Conservation (phyloP, 2,113 vertebrate species). For the Notarius lentiginosus region DNA sequence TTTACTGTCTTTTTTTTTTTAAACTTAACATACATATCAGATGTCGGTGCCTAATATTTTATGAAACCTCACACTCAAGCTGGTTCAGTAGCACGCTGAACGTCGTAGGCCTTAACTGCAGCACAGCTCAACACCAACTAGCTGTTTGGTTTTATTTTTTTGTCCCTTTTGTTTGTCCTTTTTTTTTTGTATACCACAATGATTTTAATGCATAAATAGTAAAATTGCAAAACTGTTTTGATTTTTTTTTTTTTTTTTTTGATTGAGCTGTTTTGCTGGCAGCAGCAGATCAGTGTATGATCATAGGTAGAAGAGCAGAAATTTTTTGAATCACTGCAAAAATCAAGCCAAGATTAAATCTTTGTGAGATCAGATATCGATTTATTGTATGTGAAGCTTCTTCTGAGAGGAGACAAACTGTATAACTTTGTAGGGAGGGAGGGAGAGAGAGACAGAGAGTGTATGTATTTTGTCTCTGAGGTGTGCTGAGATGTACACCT, state of each 20-base stretch:
- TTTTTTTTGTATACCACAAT: slow-evolving; percentile 21
- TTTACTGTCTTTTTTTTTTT: slow-evolving; percentile 50
- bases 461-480: not conserved
- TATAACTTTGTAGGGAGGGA: not conserved
- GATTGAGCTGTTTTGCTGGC: slow-evolving; percentile 13
- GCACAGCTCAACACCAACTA: slow-evolving; percentile 61
- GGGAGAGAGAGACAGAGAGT: not conserved
- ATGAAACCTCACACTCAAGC: slow-evolving; percentile 57
- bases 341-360: not conserved
- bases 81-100: slow-evolving; percentile 51
- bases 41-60: slow-evolving; percentile 68
- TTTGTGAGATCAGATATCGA: not conserved
- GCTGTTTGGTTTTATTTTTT: slow-evolving; percentile 34
- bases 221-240: slow-evolving; percentile 4
- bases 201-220: slow-evolving; percentile 61
- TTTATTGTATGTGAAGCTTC: not conserved
- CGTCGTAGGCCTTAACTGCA: slow-evolving; percentile 65
- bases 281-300: slow-evolving; percentile 14
- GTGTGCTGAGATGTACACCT: not conserved
- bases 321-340: slow-evolving; percentile 5
- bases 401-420: not conserved
- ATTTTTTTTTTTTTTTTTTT: not conserved
- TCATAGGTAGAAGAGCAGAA: slow-evolving; percentile 16
- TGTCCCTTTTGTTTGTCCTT: slow-evolving; percentile 54
- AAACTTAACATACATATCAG: slow-evolving; percentile 59